Conservation (phyloP, 2,113 vertebrate genomes). For the Brachyhypopomus occidentalis region DNA sequence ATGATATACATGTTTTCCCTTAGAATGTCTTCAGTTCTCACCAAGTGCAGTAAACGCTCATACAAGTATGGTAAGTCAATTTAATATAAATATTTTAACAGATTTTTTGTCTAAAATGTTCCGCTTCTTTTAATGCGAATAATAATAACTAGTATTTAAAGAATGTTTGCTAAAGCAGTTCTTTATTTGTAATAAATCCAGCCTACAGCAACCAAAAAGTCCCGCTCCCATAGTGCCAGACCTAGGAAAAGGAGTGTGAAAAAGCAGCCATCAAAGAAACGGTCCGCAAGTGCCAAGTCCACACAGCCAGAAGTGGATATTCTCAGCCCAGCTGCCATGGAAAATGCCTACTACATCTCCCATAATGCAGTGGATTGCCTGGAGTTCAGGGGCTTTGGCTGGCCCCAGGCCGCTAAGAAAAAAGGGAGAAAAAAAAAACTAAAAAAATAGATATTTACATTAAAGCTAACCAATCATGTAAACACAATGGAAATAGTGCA, state of each 20-base stretch:
- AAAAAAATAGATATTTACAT: slow-evolving; percentile 43
- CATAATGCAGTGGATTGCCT: slow-evolving; percentile 83
- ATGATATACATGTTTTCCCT: not conserved
- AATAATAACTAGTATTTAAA: no score
- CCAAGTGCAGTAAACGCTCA: not conserved
- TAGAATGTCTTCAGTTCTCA: slow-evolving; percentile 9
- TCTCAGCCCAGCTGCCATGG: slow-evolving; percentile 79
- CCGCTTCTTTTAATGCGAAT: not conserved
- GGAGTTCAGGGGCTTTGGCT: slow-evolving; percentile 76
- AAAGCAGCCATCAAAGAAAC: slow-evolving; percentile 44
- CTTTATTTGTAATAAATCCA: slow-evolving; percentile 55
- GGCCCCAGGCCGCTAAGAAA: slow-evolving; percentile 76
- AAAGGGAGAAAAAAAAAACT: slow-evolving; percentile 63
- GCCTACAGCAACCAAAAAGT: slow-evolving; percentile 72
- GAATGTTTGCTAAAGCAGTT: not conserved
- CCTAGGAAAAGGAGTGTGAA: slow-evolving; percentile 62
- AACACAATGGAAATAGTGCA: not conserved
- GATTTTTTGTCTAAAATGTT: not conserved
- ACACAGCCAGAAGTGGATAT: slow-evolving; percentile 68
- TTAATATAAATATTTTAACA: not conserved
- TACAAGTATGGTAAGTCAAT: slow-evolving; percentile 16
- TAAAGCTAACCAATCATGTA: not conserved
- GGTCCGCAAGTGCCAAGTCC: slow-evolving; percentile 65
- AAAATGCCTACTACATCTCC: slow-evolving; percentile 84
- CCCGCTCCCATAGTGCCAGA: slow-evolving; percentile 61